Percentiles rank a stretch among this genome's conserved stretches.
Evolutionary conservation across 2,888 invertebrate genomes (phyloP).

Genomic region (Apamea crenata): DNA sequence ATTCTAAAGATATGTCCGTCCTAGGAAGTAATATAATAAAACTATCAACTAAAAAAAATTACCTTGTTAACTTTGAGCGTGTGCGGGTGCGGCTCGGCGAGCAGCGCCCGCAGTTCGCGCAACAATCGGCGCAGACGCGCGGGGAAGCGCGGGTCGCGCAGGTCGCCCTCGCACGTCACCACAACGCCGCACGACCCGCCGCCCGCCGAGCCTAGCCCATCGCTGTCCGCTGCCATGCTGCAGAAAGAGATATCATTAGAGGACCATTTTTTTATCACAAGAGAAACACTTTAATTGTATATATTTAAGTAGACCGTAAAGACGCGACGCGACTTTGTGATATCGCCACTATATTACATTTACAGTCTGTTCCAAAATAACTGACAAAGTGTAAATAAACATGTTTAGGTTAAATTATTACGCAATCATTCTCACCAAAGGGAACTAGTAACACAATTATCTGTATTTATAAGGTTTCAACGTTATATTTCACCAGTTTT

Average conservation of each 20-base stretch:
- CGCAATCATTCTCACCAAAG: not conserved
- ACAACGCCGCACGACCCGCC: conserved; percentile 97
- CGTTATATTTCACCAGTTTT: not conserved
- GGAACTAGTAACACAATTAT: not conserved
- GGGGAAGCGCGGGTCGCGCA: conserved; percentile 96
- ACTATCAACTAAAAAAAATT: not conserved
- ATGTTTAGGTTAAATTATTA: not conserved
- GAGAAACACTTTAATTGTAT: not conserved
- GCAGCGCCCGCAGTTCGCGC: conserved; percentile 94
- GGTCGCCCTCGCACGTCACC: conserved; percentile 97
- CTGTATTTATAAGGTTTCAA: not conserved
- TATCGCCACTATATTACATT: not conserved
- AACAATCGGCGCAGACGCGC: conserved; percentile 94
- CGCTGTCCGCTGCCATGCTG: conserved; percentile 96
- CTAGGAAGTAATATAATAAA: not conserved
- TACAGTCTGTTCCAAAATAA: not conserved
- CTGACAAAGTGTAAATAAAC: not conserved
- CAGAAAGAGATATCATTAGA: conserved; percentile 17
- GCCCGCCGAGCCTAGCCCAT: conserved; percentile 92
- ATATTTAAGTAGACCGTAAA: not conserved
- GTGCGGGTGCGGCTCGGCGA: conserved; percentile 91
- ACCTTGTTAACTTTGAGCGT: conserved; percentile 92
- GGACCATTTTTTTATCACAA: too few relatives aligned
- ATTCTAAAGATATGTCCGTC: not conserved
- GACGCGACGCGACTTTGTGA: not conserved